Evolutionary conservation across 2,888 invertebrate genomes (phyloP), one percentile per base, ranked within the genome.

Genomic region (Antheraea assamensis): DNA sequence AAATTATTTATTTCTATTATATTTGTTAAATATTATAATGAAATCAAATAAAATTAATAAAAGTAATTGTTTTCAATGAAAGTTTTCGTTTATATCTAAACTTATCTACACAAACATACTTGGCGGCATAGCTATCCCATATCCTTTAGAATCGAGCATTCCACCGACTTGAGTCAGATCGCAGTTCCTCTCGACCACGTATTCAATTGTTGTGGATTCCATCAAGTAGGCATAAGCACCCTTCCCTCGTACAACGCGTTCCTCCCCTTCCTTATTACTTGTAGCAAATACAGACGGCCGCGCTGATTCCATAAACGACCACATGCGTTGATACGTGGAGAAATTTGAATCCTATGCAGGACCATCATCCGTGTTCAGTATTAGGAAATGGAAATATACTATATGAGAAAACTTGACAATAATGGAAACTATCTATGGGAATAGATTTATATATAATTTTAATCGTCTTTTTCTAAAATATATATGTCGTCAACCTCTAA

Each of bases 161-260:
- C 98, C 97, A 0, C 99, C 99, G 35, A 99, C 97, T 95, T 98
- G 98, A 66, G 97, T 97, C 77, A 99, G 96, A 77, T 98, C 98
- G 85, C 99, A 99, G 85, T 98, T 97, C 77, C 98, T 95, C 88
- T 98, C 98, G 71, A 98, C 97, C 61, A 97, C 97, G 86, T 99
- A 99, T 88, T 99, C 99, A 78, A 99, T 98, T 35, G 98, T 97
- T 0, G 99, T 98, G 0, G 98, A 99, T 91, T 99, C 99, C 98
- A 99, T 99, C 47, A 99, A 95, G 88, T 98, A 99, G 1, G 99
- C 99, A 88, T 99, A 99, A 71, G 97, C 96, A 68, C 97, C 97
- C 87, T 97, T 97, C 24, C 96, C 97, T 85, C 97, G 96, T 76
- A 96, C 95, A 0, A 99, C 99, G 52, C 98, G 95, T 42, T 98